phyloP scores from a whole-genome alignment of 2,888 invertebrate species.

The Dione vanillae region DNA sequence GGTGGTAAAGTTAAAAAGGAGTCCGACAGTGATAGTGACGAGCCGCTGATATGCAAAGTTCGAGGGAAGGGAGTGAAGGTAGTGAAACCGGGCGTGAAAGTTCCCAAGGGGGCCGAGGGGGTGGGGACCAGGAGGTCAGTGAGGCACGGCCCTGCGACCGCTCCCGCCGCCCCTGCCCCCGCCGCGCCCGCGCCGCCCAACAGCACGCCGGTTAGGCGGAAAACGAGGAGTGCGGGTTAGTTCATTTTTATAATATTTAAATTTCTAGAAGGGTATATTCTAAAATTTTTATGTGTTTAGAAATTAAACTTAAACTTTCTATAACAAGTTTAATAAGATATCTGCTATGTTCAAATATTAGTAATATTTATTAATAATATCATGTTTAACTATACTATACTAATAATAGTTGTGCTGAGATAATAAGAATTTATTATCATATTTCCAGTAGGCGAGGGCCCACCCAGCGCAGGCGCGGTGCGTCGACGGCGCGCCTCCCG shows the following conservation, averaged over 20 bases:
- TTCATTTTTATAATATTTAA: slow-evolving; percentile 33
- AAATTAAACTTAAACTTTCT: too few species aligned
- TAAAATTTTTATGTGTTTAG: too few species aligned
- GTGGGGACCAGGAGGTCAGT: slow-evolving; percentile 84
- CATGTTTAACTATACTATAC: too few species aligned
- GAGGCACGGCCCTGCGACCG: slow-evolving; percentile 71
- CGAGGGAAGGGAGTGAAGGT: slow-evolving; percentile 72
- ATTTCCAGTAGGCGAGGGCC: slow-evolving; percentile 68
- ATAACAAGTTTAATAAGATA: too few species aligned
- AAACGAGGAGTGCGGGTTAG: slow-evolving; percentile 89
- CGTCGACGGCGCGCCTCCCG: slow-evolving; percentile 87
- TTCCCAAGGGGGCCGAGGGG: slow-evolving; percentile 67
- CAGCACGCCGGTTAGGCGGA: slow-evolving; percentile 76
- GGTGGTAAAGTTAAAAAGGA: slow-evolving; percentile 85
- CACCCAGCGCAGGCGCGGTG: slow-evolving; percentile 59
- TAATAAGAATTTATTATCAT: too few species aligned
- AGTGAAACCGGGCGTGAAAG: slow-evolving; percentile 52
- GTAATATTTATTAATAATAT: too few species aligned
- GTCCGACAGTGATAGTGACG: slow-evolving; percentile 91
- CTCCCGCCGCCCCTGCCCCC: slow-evolving; percentile 56
- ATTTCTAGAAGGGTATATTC: too few species aligned
- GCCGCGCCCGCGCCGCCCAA: slow-evolving; percentile 59
- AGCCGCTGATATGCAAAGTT: slow-evolving; percentile 90
- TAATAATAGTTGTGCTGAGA: too few species aligned
- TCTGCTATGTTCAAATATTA: too few species aligned